phyloP scores from a whole-genome alignment of 2,113 vertebrate species.

The Thalassoma bifasciatum region DNA sequence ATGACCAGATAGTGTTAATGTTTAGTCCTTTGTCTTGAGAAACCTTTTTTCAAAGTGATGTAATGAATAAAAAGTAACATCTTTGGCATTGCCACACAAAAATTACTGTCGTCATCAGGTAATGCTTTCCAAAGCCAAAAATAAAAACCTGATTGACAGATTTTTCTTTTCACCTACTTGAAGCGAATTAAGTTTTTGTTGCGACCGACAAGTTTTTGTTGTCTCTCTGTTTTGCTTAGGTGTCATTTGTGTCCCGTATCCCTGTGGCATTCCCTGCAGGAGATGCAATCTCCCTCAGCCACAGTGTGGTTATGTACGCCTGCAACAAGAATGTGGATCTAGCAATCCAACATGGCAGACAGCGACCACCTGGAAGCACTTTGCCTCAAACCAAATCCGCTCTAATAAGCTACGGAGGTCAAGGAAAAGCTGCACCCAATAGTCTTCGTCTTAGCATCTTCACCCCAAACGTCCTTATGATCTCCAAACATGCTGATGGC shows the following conservation, averaged over 20 bases:
- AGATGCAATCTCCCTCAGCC: constrained; percentile 96
- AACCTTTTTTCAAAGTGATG: not conserved
- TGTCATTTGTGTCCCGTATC: constrained; percentile 98
- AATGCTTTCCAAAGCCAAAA: not conserved
- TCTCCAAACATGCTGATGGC: constrained; percentile 97
- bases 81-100: not conserved
- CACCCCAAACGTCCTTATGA: constrained; percentile 97
- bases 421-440: constrained; percentile 71
- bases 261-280: constrained; percentile 97
- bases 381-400: constrained; percentile 89
- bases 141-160: not conserved
- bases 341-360: constrained; percentile 95
- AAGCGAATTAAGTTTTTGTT: not conserved
- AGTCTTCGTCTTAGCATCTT: constrained; percentile 96
- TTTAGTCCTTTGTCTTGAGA: not conserved
- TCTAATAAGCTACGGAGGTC: constrained; percentile 84
- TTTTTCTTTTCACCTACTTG: not conserved
- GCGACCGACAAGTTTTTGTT: no score
- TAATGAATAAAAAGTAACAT: constrained; percentile 7
- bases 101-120: not conserved
- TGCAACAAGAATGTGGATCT: constrained; percentile 98
- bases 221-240: constrained; percentile 80
- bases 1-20: not conserved
- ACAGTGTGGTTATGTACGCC: constrained; percentile 97
- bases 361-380: constrained; percentile 83